Base-by-base conservation (phyloP, 2,888 invertebrate species). In the Agriopis aurantiaria region DNA sequence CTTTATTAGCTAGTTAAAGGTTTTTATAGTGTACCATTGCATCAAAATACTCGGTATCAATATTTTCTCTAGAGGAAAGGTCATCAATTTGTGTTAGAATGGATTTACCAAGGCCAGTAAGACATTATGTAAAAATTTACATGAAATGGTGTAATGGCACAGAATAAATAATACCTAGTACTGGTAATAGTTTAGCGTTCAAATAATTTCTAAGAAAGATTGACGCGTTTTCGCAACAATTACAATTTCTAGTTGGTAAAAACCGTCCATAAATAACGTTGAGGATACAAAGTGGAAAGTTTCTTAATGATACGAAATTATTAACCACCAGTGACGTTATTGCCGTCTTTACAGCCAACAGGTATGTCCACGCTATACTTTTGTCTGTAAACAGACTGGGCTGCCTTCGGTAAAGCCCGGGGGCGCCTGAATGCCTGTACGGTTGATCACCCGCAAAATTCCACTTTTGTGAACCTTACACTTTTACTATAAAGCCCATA, bases 341-440 rank as follows among this genome's bases (percentile, higher is more conserved):
- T 41, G 10, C 56, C 48, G 23, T 60, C 10, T 43, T 43, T 11
- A 17, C 56, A 51, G 49, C 56, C 8, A 62, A 40, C 23, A 43
- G 58, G 74, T 78, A 75, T 85, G 78, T 91, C 91, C 87, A 90
- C 69, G 77, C 75, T 80, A 88, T 84, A 82, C 81, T 87, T 82
- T 84, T 82, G 80, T 60, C 65, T 70, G 71, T 77, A 81, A 77
- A 77, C 77, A 75, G 80, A 86, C 84, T 81, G 80, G 88, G 73
- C 87, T 72, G 84, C 91, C 92, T 92, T 92, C 91, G 83, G 79
- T 73, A 75, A 76, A 81, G 81, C 88, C 91, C 88, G 77, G 84
- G 78, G 88, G 92, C 90, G 87, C 81, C 84, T 82, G 83, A 86
- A 88, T 88, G 83, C 82, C 84, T 84, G 83, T 84, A 80, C 83